phyloP scores from a whole-genome alignment of 2,113 vertebrate genomes.

The Erythrocercus mccallii region DNA sequence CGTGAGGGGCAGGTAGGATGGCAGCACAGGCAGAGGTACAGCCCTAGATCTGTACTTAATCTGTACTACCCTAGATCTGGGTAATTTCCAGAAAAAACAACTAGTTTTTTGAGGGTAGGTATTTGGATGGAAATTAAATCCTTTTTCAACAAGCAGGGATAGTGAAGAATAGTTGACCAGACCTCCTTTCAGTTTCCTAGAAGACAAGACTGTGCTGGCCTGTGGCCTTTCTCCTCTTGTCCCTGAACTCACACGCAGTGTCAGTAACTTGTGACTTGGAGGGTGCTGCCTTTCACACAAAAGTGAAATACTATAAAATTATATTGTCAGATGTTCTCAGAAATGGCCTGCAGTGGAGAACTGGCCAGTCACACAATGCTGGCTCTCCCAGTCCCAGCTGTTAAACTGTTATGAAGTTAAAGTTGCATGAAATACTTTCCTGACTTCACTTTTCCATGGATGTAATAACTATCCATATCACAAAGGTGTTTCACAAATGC shows the following conservation, averaged over 20 bases:
- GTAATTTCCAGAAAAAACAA: not conserved
- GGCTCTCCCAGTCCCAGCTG: not conserved
- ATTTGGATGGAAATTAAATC: not conserved
- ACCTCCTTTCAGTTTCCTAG: not conserved
- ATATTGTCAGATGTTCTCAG: not conserved
- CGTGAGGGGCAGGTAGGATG: not conserved
- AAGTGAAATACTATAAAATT: no score
- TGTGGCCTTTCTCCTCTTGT: not conserved
- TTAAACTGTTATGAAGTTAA: not conserved
- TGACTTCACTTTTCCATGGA: not conserved
- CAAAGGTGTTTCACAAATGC: conserved; percentile 19
- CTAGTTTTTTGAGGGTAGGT: not conserved
- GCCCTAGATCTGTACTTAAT: not conserved
- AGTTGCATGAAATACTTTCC: conserved; percentile 12
- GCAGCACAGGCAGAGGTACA: not conserved
- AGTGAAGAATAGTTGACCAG: not conserved
- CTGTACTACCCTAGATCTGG: not conserved
- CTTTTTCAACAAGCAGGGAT: not conserved
- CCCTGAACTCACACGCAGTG: rapidly evolving
- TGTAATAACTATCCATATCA: not conserved
- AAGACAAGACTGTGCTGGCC: not conserved
- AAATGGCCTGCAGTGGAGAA: not conserved
- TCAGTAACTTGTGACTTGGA: not conserved
- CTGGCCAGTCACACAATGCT: not conserved
- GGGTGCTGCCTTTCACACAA: not conserved